phyloP scores from a whole-genome alignment of 2,888 invertebrate species.

The Cephus sareptanus region DNA sequence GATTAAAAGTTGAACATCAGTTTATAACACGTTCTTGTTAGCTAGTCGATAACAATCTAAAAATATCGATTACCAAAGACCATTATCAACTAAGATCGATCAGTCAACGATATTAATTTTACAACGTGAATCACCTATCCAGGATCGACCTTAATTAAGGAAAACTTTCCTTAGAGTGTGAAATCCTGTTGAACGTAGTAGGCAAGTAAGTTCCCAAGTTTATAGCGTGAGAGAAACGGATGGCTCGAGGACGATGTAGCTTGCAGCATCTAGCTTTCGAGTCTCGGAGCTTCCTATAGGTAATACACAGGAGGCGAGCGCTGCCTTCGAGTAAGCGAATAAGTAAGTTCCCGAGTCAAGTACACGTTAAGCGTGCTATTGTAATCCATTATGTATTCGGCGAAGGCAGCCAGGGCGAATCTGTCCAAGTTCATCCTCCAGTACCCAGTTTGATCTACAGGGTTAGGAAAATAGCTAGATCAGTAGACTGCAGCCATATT shows the following conservation, averaged over 20 bases:
- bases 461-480: neutral
- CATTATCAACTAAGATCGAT: neutral
- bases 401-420: slow-evolving; percentile 20
- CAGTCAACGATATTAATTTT: neutral
- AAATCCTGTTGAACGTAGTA: neutral
- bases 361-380: slow-evolving; percentile 34
- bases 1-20: neutral
- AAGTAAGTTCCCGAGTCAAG: neutral
- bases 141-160: neutral
- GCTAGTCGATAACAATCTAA: neutral
- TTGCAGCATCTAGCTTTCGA: neutral
- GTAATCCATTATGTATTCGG: slow-evolving; percentile 39
- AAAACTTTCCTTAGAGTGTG: neutral
- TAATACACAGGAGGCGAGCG: neutral
- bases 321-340: neutral
- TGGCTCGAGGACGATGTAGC: neutral
- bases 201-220: neutral
- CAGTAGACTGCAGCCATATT: neutral
- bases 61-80: neutral
- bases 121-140: neutral
- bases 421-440: neutral
- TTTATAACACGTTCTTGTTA: neutral
- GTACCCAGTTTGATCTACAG: neutral
- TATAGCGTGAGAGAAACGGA: neutral
- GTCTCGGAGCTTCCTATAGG: neutral